Conservation (phyloP, 2,888 invertebrate species). For the Ametastegia equiseti region DNA sequence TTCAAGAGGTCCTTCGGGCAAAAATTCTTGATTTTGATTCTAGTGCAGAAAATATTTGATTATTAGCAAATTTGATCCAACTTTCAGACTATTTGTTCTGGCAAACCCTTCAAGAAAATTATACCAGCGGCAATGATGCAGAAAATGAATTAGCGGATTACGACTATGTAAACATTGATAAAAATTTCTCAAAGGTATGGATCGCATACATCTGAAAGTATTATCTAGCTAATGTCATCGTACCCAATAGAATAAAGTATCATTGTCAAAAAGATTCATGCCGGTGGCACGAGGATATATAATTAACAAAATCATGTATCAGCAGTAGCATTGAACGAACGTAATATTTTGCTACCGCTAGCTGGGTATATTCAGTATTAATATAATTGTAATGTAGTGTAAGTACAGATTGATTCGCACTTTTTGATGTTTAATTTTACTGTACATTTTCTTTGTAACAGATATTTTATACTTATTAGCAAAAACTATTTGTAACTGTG, state of each 20-base stretch:
- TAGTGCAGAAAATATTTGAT: neutral
- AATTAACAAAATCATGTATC: neutral
- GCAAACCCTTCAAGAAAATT: neutral
- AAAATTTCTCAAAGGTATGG: neutral
- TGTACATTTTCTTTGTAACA: neutral
- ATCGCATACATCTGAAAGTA: neutral
- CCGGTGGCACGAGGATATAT: neutral
- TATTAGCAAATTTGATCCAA: neutral
- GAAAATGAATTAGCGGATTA: neutral
- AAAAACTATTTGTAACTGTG: slow-evolving; percentile 14
- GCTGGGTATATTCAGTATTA: slow-evolving; percentile 9
- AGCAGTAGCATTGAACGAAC: neutral
- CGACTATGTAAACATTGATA: neutral
- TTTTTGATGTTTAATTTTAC: slow-evolving; percentile 13
- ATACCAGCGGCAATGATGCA: neutral
- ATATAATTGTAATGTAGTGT: slow-evolving; percentile 12
- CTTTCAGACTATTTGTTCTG: neutral
- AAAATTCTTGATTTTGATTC: neutral
- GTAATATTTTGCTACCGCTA: neutral
- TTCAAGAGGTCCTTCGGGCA: neutral
- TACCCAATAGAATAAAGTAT: neutral
- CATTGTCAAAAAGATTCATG: neutral
- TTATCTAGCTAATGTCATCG: neutral
- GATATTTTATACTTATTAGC: neutral
- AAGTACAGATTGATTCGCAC: neutral